These are phyloP conservation scores for Pachypanchax playfairii DNA, from an alignment of 2,113 vertebrate species.

Conservation along the genomic window DNA sequence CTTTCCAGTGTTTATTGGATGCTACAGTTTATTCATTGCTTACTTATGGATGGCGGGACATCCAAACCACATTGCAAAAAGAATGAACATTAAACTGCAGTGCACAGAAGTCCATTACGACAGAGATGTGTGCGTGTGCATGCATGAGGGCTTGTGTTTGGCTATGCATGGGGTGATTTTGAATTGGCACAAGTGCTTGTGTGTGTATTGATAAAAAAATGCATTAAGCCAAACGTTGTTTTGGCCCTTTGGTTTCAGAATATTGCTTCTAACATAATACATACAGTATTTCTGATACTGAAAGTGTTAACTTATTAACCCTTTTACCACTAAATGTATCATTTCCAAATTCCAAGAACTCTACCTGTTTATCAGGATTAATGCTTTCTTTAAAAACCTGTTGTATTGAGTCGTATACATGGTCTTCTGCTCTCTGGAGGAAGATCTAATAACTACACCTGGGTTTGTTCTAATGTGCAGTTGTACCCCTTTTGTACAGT, in stretches of 20 bases:
- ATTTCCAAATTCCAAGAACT: too few relatives aligned
- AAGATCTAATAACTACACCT: too few relatives aligned
- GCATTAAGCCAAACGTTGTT: slow-evolving; percentile 9
- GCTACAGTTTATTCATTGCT: slow-evolving; percentile 72
- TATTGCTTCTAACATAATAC: slow-evolving; percentile 12
- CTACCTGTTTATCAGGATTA: too few relatives aligned
- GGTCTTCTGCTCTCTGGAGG: too few relatives aligned
- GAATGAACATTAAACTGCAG: slow-evolving; percentile 60
- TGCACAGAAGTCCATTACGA: slow-evolving; percentile 34
- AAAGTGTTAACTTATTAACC: too few relatives aligned
- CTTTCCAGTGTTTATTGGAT: slow-evolving; percentile 65
- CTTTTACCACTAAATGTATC: too few relatives aligned
- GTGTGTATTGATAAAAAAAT: slow-evolving; percentile 9
- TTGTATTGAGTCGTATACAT: too few relatives aligned
- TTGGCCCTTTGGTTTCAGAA: slow-evolving; percentile 1
- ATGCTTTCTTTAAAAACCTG: too few relatives aligned
- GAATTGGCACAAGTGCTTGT: slow-evolving; percentile 22
- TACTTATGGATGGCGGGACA: slow-evolving; percentile 66
- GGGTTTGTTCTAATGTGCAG: too few relatives aligned
- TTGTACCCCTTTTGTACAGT: too few relatives aligned
- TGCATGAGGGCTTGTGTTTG: slow-evolving; percentile 13
- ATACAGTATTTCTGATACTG: too few relatives aligned
- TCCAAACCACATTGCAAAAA: slow-evolving; percentile 62
- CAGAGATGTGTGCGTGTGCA: slow-evolving; percentile 13
- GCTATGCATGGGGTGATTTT: slow-evolving; percentile 22